A percentile compares a stretch with the other conserved stretches of the same genome.
Conservation (phyloP, 1,140 invertebrate genomes). For the Polypedilum vanderplanki region DNA sequence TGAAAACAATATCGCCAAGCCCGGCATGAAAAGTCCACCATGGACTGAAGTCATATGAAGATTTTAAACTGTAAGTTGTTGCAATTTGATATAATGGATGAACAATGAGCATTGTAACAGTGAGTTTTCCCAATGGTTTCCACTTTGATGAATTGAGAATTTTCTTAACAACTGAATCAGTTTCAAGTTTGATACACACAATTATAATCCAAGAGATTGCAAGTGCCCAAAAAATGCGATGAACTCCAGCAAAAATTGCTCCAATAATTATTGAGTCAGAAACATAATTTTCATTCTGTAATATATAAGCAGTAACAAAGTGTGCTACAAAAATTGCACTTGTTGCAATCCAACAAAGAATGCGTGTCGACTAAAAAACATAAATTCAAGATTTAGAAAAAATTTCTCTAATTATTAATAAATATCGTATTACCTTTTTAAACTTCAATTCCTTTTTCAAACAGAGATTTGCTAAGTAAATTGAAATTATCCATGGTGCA, state of each 20-base stretch:
- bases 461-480: background rate
- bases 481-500: constrained; percentile 1
- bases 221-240: background rate
- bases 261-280: background rate
- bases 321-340: background rate
- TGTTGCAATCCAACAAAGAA: background rate
- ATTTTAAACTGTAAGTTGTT: background rate
- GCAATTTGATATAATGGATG: background rate
- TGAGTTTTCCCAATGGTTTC: background rate
- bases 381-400: background rate
- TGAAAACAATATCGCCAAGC: background rate
- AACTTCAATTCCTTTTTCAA: background rate
- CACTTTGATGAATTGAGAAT: background rate
- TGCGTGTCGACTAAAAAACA: background rate
- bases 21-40: background rate
- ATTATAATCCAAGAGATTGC: background rate
- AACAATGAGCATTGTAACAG: background rate
- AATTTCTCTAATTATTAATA: background rate
- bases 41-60: background rate
- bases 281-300: background rate
- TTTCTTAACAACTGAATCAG: background rate
- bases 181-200: background rate
- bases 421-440: background rate
- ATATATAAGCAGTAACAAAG: background rate
- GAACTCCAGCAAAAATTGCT: background rate